A percentile compares a stretch with the other conserved stretches of the same genome.
These are phyloP conservation scores for Dromas ardeola DNA, from an alignment of 2,113 vertebrate species.

Conservation along the genomic window DNA sequence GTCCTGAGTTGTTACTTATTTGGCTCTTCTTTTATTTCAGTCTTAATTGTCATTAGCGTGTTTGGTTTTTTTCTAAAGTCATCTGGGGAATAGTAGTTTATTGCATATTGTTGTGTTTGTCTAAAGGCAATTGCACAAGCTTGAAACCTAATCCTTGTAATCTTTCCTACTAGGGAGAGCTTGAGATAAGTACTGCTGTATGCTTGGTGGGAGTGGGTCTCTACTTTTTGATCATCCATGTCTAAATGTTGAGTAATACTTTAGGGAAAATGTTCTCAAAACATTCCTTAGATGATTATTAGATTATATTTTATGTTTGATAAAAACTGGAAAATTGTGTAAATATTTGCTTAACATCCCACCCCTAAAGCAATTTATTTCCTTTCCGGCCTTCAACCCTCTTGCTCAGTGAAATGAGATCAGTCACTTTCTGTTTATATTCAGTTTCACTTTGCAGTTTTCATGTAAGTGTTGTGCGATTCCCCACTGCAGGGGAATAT, in stretches of 20 bases:
- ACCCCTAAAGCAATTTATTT: slow-evolving; percentile 59
- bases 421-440: slow-evolving; percentile 57
- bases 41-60: neutral
- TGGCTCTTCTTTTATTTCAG: slow-evolving; percentile 47
- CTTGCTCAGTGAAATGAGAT: slow-evolving; percentile 49
- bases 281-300: slow-evolving; percentile 70
- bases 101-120: slow-evolving; percentile 55
- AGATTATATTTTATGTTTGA: slow-evolving; percentile 70
- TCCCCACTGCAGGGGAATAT: neutral
- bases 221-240: slow-evolving; percentile 55
- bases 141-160: slow-evolving; percentile 55
- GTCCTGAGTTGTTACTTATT: slow-evolving; percentile 12
- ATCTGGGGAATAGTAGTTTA: slow-evolving; percentile 47
- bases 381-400: slow-evolving; percentile 54
- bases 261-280: slow-evolving; percentile 65
- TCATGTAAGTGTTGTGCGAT: neutral
- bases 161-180: slow-evolving; percentile 24
- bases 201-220: slow-evolving; percentile 58
- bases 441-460: slow-evolving; percentile 46
- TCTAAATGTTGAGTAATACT: slow-evolving; percentile 67
- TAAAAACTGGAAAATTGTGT: slow-evolving; percentile 64
- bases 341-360: slow-evolving; percentile 70
- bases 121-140: slow-evolving; percentile 48
- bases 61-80: neutral
- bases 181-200: slow-evolving; percentile 47